Evolutionary conservation across 2,113 vertebrate species (phyloP), one percentile per base, ranked within the genome.

Genomic region (Psophia crepitans): DNA sequence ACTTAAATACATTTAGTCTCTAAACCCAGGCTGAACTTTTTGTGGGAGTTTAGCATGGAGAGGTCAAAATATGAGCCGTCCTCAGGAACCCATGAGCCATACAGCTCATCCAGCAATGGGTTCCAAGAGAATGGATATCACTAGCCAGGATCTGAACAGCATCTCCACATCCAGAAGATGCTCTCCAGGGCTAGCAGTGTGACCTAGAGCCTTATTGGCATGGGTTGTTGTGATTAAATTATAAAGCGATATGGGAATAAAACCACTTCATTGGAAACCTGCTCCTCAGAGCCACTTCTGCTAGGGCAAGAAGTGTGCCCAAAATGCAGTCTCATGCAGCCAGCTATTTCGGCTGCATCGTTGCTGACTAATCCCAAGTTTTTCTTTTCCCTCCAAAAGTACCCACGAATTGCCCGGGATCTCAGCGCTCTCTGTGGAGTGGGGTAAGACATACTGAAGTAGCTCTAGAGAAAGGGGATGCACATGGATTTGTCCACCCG

Each of bases 401-500:
- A 91, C 49, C 87, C 92, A 56, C 15, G 51, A 9, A 89, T 95
- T 0, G 46, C 95, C 70, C 22, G 23, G 43, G 87, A 91, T 39
- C 87, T 79, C n/a, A 27, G 4, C 0, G n/a, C 78, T 28, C 77
- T 93, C 65, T 93, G 92, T 46, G 93, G 90, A 85, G 90, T 91
- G 41, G 69, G 90, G 87, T 90, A 71, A 95, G 96, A 6, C 2
- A 8, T 41, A 4, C 33, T 37, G 32, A 44, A 70, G 49, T 9
- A 24, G 22, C 56, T 46, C n/a, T 88, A 57, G 27, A 80, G 43
- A 35, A 64, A 3, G 9, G 44, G 68, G 27, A 6, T 37, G 54
- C 28, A 24, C 27, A 1, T 33, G 28, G 19, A 39, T 28, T 22
- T 54, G 35, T 26, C 48, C 79, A 16, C 4, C 1, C 0, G 0